phyloP scores from a whole-genome alignment of 2,113 vertebrate species.

The Macquaria ambigua region DNA sequence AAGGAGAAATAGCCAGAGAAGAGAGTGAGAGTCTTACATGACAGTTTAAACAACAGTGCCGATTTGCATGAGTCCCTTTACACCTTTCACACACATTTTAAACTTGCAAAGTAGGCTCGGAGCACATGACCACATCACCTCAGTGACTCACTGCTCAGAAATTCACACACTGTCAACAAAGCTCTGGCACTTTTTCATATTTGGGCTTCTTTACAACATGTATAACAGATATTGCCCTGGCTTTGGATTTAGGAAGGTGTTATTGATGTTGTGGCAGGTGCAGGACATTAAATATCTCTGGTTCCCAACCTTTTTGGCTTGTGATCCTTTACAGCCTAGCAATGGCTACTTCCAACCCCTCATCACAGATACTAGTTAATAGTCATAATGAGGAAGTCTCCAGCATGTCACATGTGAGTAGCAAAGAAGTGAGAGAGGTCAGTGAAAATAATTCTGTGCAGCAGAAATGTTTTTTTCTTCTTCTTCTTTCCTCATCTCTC shows the following conservation, averaged over 20 bases:
- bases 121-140: conserved; percentile 66
- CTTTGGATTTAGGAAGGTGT: neutral
- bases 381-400: neutral
- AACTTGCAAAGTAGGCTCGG: conserved; percentile 18
- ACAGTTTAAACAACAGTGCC: conserved; percentile 5
- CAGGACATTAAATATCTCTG: neutral
- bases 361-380: neutral
- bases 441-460: neutral
- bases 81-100: conserved; percentile 76
- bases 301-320: neutral
- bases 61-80: conserved; percentile 64
- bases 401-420: too few species aligned
- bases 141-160: conserved; percentile 62
- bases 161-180: neutral
- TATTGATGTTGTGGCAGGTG: neutral
- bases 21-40: conserved; percentile 5
- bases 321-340: neutral
- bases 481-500: neutral
- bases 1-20: neutral
- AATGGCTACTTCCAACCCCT: neutral
- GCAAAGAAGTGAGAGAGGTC: too few species aligned
- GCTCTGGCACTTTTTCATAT: neutral
- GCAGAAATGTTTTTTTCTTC: neutral
- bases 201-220: neutral
- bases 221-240: neutral